These are phyloP conservation scores for Axea sp. DNA, from an alignment of 2,888 invertebrate genomes.

Conservation along the genomic window DNA sequence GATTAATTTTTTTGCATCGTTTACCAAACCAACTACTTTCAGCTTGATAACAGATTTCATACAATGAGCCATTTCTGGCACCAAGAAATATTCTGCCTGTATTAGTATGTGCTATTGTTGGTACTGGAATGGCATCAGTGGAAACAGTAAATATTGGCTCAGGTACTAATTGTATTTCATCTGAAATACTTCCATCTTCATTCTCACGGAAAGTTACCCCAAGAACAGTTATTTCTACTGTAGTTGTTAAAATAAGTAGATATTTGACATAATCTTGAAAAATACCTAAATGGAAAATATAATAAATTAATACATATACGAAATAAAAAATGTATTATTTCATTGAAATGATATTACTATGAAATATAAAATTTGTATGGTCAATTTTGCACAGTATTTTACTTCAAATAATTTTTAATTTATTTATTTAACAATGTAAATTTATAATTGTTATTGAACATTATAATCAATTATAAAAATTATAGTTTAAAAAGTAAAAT, in stretches of 20 bases:
- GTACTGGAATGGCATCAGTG: constrained; percentile 92
- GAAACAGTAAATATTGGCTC: constrained; percentile 96
- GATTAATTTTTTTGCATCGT: constrained; percentile 96
- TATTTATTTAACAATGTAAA: too few relatives aligned
- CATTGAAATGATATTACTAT: too few relatives aligned
- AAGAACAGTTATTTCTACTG: constrained; percentile 94
- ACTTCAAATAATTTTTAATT: constrained; percentile 80
- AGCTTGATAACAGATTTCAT: constrained; percentile 96
- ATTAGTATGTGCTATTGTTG: constrained; percentile 89
- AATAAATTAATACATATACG: too few relatives aligned
- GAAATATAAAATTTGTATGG: too few relatives aligned
- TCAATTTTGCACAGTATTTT: too few relatives aligned
- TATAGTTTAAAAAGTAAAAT: too few relatives aligned
- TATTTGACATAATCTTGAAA: constrained; percentile 93
- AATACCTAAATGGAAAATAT: constrained; percentile 84
- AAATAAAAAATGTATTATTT: too few relatives aligned
- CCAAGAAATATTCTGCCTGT: constrained; percentile 96
- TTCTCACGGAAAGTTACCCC: constrained; percentile 83
- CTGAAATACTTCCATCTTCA: constrained; percentile 74
- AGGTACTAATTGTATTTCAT: constrained; percentile 94
- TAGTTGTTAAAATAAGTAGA: constrained; percentile 94
- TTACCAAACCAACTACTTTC: constrained; percentile 96
- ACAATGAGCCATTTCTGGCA: constrained; percentile 95
- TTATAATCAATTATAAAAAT: not conserved
- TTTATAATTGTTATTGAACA: not conserved